Evolutionary conservation across 2,113 vertebrate species (phyloP), one percentile per base, ranked within the genome.

Genomic region (Dasyornis broadbenti): DNA sequence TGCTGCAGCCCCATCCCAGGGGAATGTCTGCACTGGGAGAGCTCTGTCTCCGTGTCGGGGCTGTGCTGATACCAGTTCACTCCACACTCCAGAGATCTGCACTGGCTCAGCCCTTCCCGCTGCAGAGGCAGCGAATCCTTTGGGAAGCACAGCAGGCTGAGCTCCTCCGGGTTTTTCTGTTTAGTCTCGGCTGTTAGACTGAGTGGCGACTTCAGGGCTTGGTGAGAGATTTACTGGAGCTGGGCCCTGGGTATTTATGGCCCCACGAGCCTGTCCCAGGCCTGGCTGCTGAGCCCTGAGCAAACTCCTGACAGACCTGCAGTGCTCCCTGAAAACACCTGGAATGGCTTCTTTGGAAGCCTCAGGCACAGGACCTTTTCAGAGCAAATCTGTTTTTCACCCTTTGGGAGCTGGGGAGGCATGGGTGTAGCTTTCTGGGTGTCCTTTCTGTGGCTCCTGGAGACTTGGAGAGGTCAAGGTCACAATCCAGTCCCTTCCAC

Each of bases 151-250:
- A 7, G 5, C 31, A 65, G 69, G 52, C 78, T 94, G 6, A 87
- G 33, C 92, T 85, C 37, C 84, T 49, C 69, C 0, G 1, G 14
- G 35, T 1, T 60, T 27, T 35, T 89, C 68, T 96, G 87, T 88
- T 94, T 82, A 89, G 87, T 94, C 87, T 94, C 53, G 28, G 66
- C 96, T 85, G 9, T 47, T 4, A 75, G 96, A 87, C 93, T 52
- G 30, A 28, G 90, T 11, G 92, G 69, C 1, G 1, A 37, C 82
- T 76, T 18, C 28, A 1, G 52, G 92, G 79, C 49, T 54, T 86
- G 94, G 11, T 93, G 95, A 96, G 73, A 33, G 95, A 88, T 93
- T 95, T 95, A 85, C 82, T 82, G 82, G 90, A 33, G 92, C 8
- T 37, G 82, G 88, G 53, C 75, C 8, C 5, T 4, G 81, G 82